Evolutionary conservation across 2,113 vertebrate genomes (phyloP), one percentile per base, ranked within the genome.

Genomic region (Elgaria multicarinata): DNA sequence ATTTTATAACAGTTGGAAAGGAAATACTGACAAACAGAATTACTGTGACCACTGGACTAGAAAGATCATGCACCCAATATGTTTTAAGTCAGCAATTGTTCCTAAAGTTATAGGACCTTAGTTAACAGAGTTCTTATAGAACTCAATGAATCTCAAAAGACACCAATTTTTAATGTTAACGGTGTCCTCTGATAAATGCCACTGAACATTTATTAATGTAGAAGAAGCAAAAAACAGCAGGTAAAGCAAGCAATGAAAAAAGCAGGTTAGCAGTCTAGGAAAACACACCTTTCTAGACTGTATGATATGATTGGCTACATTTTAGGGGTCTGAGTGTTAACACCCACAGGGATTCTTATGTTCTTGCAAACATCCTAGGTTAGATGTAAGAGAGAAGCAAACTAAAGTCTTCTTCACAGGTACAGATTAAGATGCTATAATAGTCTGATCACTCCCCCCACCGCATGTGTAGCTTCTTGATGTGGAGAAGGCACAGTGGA

Each of bases 171-270:
- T 86, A 93, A 92, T 85, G 83, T 79, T 89, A 90, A 94, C 88
- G 50, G 88, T 85, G 91, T 92, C 86, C 87, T 92, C 76, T 89
- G 92, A 91, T 33, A 93, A 95, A 95, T 94, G 92, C 92, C 91
- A 93, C 22, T 36, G 91, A 36, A 53, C 50, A 39, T 72, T 71
- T 86, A 6, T 0, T 88, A 94, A 93, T 91, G 84, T 6, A 53
- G 10, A 69, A 28, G 62, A 36, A 69, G 53, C 36, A 44, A 66
- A 10, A 55, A 58, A 75, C 4, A 12, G 46, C 50, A 75, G 6
- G 16, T 85, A 26, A 55, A 55, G 20, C 16, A n/a, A 85, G 24
- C 55, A 53, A 39, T 67, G 75, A 50, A 87, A n/a, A 66, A 85
- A 39, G 64, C 3, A 53, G 5, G 9, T 55, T 86, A 53, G 18